These are phyloP conservation scores for Manis pentadactyla DNA, from an alignment of 2,797 vertebrate species.

Conservation along the genomic window DNA sequence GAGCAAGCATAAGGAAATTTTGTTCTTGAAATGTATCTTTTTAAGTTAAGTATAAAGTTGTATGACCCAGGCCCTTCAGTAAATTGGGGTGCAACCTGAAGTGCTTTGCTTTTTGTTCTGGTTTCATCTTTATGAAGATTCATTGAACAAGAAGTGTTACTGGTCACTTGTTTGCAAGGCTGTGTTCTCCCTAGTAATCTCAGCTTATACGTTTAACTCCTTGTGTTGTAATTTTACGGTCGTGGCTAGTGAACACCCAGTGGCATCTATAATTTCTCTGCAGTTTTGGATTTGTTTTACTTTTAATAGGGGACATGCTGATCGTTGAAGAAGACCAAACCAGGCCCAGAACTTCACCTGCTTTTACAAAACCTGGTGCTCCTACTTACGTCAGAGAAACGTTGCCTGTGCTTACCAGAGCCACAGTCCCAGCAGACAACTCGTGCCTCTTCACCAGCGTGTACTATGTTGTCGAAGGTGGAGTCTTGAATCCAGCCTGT, in stretches of 20 bases:
- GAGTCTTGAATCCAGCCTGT: conserved; percentile 93
- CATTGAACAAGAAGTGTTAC: not conserved
- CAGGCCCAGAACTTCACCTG: conserved; percentile 88
- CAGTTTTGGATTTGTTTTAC: conserved; percentile 46
- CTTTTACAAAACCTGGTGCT: conserved; percentile 87
- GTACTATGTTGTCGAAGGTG: conserved; percentile 96
- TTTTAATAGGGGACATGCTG: conserved; percentile 94
- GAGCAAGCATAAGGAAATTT: not conserved
- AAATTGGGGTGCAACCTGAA: not conserved
- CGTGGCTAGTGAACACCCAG: not conserved
- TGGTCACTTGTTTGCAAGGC: not conserved
- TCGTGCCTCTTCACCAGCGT: conserved; percentile 99
- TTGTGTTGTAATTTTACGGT: not conserved
- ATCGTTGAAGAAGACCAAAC: conserved; percentile 97
- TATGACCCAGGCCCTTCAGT: not conserved
- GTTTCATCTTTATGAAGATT: conserved; percentile 19
- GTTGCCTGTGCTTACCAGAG: conserved; percentile 89
- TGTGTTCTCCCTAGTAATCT: not conserved
- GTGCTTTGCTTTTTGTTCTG: not conserved
- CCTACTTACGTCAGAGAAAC: conserved; percentile 81
- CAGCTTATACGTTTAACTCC: not conserved
- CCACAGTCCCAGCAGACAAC: conserved; percentile 96
- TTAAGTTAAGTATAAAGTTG: not conserved
- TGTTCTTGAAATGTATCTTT: not conserved
- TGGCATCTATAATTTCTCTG: not conserved